Conservation (phyloP, 37 sponge, comb jelly and placozoan species). For the Theonella swinhoei region DNA sequence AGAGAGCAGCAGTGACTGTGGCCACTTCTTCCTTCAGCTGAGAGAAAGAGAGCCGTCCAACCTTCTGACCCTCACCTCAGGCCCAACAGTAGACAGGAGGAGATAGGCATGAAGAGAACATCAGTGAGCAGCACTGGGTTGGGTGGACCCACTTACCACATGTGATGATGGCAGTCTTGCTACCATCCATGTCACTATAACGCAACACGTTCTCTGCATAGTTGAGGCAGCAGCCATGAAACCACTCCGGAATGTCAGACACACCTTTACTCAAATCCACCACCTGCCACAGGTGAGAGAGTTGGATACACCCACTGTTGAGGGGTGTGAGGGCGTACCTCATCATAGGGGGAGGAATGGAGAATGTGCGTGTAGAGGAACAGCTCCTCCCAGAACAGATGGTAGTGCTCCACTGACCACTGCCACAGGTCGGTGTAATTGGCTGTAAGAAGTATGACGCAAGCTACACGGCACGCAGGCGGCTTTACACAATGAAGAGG, state of each 20-base stretch:
- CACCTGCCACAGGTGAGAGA: slow-evolving; percentile 57
- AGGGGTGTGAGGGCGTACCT: slow-evolving; percentile 43
- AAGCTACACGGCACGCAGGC: neutral
- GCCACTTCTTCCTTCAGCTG: slow-evolving; percentile 76
- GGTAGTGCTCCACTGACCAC: slow-evolving; percentile 90
- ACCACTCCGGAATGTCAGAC: slow-evolving; percentile 95
- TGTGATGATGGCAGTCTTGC: slow-evolving; percentile 80
- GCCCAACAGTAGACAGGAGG: neutral
- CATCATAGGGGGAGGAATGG: slow-evolving; percentile 68
- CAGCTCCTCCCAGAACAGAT: slow-evolving; percentile 93
- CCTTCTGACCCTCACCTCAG: slow-evolving; percentile 87
- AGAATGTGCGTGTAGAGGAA: slow-evolving; percentile 82
- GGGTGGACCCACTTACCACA: too few species aligned
- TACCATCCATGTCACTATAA: slow-evolving; percentile 33
- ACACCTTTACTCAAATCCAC: slow-evolving; percentile 84
- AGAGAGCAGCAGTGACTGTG: slow-evolving; percentile 79
- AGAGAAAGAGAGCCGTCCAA: slow-evolving; percentile 61
- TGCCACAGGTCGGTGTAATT: slow-evolving; percentile 85
- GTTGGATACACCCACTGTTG: neutral
- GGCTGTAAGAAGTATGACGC: slow-evolving; percentile 35
- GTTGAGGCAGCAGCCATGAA: slow-evolving; percentile 90
- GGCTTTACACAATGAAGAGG: too few species aligned
- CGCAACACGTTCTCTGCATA: slow-evolving; percentile 96
- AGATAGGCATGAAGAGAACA: too few species aligned
- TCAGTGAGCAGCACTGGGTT: too few species aligned